Conservation (phyloP, 2,113 vertebrate genomes). For the human (Homo sapiens) region DNA sequence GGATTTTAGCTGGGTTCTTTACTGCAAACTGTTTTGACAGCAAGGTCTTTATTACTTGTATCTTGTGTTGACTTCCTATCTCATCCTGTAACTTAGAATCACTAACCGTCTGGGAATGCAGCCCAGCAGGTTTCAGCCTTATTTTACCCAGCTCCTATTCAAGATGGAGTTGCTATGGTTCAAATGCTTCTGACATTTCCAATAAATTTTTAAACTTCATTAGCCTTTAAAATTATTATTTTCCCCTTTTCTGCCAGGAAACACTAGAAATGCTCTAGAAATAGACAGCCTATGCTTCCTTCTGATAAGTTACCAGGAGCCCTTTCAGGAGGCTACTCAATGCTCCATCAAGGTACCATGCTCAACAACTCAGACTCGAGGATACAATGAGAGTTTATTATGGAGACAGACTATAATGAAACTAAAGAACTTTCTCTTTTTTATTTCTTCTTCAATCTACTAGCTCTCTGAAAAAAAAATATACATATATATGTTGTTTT, state of each 20-base stretch:
- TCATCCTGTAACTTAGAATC: no score
- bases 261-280: not conserved
- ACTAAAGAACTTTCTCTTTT: not conserved
- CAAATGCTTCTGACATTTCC: not conserved
- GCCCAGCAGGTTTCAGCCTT: no score
- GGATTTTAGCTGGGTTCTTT: no score
- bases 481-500: no score
- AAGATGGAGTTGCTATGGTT: no score
- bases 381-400: not conserved
- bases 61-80: no score
- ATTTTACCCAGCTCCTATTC: no score
- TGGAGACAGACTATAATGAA: not conserved
- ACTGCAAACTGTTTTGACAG: no score
- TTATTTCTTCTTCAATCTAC: not conserved
- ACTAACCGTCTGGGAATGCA: no score
- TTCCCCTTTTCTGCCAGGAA: not conserved
- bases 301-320: not conserved
- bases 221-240: constrained; percentile 7
- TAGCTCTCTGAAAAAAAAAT: not conserved
- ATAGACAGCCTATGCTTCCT: not conserved
- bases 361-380: not conserved
- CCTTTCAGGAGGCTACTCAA: not conserved
- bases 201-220: constrained; percentile 17
- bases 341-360: not conserved
- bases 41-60: no score